Evolutionary conservation across 2,888 invertebrate species (phyloP).

Genomic region (Eupithecia exiguata): DNA sequence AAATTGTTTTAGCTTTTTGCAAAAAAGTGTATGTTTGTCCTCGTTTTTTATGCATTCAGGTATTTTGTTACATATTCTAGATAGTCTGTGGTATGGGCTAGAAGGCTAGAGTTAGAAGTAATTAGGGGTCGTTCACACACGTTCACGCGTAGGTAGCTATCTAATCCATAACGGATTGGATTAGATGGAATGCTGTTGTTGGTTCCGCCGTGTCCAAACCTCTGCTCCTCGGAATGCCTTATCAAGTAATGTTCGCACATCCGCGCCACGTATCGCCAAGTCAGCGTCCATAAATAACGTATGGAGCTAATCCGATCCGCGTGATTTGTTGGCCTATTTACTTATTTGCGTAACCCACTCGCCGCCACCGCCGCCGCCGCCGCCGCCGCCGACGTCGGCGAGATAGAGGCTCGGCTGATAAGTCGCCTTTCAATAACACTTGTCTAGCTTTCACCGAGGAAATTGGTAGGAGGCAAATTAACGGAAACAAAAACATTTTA

Average conservation of each 20-base stretch:
- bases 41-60: no score
- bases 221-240: background rate
- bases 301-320: slow-evolving; percentile 77
- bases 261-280: slow-evolving; percentile 57
- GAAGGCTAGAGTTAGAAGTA: no score
- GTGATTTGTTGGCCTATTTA: slow-evolving; percentile 79
- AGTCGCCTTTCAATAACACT: slow-evolving; percentile 11
- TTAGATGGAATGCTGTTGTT: background rate
- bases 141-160: no score
- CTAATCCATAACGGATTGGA: no score
- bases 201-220: background rate
- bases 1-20: no score
- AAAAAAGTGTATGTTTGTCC: no score
- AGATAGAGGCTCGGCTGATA: slow-evolving; percentile 30
- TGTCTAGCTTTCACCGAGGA: background rate
- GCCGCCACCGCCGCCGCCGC: slow-evolving; percentile 22
- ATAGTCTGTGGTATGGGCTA: no score
- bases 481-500: background rate
- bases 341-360: slow-evolving; percentile 63
- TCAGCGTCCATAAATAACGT: slow-evolving; percentile 78
- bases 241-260: slow-evolving; percentile 28
- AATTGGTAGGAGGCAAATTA: background rate
- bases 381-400: no score
- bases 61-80: no score
- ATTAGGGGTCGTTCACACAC: no score